Percentiles rank a stretch among this genome's conserved stretches.
These are phyloP conservation scores for Siderastrea radians DNA, from an alignment of 92 coral and sea anemone species.

Conservation along the genomic window DNA sequence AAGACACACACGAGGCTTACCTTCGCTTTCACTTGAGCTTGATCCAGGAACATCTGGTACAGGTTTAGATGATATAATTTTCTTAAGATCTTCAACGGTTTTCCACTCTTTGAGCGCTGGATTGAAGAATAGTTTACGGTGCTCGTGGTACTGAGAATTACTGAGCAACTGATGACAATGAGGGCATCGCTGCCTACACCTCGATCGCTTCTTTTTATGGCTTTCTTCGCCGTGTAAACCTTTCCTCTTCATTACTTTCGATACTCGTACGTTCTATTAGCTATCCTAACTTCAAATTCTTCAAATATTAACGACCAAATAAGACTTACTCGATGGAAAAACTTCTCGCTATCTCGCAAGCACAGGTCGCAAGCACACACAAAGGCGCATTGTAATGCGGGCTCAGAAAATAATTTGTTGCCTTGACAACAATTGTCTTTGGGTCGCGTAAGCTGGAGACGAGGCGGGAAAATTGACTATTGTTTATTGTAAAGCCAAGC, in stretches of 20 bases:
- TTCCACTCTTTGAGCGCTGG: slow-evolving; percentile 10
- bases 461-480: too few relatives aligned
- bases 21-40: slow-evolving; percentile 15
- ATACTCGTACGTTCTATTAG: not conserved
- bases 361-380: too few relatives aligned
- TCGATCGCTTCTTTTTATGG: not conserved
- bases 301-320: not conserved
- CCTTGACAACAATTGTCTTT: too few relatives aligned
- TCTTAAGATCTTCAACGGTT: not conserved
- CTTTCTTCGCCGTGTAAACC: not conserved
- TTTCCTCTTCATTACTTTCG: not conserved
- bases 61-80: too few relatives aligned
- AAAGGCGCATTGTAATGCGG: too few relatives aligned
- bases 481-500: too few relatives aligned
- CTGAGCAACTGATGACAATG: slow-evolving; percentile 22
- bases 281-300: not conserved
- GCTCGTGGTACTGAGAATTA: slow-evolving; percentile 20
- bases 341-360: too few relatives aligned
- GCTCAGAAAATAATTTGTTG: too few relatives aligned
- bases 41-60: slow-evolving; percentile 22
- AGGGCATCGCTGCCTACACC: slow-evolving; percentile 2
- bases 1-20: not conserved
- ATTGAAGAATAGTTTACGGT: slow-evolving; percentile 4
- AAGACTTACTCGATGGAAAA: not conserved
- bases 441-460: too few relatives aligned